These are phyloP conservation scores for Brienomyrus brachyistius DNA, from an alignment of 2,113 vertebrate genomes.

Conservation along the genomic window DNA sequence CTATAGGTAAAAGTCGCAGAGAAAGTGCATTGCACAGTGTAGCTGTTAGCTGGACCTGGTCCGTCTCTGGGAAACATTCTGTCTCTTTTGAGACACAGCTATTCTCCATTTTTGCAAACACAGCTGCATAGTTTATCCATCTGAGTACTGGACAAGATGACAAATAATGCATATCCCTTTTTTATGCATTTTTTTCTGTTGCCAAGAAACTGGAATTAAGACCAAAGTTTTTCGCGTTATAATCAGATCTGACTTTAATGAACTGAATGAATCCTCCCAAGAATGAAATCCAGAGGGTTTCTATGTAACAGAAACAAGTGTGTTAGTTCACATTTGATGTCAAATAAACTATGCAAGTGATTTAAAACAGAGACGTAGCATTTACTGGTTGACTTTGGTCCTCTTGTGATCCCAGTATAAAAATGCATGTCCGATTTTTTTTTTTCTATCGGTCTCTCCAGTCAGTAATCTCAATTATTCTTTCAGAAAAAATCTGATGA, in stretches of 20 bases:
- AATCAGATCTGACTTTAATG: not conserved
- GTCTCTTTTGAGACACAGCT: not conserved
- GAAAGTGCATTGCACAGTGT: not conserved
- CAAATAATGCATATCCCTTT: not conserved
- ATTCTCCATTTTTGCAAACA: not conserved
- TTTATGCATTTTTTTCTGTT: not conserved
- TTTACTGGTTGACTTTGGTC: not conserved
- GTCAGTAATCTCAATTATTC: not conserved
- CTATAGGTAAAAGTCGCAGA: not conserved
- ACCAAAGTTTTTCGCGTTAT: not conserved
- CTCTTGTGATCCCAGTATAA: not conserved
- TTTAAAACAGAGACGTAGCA: not conserved
- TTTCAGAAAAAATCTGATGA: not conserved
- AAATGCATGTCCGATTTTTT: not conserved
- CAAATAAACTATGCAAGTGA: not conserved
- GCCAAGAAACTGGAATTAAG: not conserved
- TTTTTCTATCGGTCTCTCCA: not conserved
- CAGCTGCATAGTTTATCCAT: not conserved
- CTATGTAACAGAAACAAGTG: not conserved
- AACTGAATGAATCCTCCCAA: not conserved
- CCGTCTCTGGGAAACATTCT: not conserved
- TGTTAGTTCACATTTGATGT: not conserved
- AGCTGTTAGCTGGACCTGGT: not conserved
- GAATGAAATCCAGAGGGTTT: not conserved
- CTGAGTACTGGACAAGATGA: not conserved